Evolutionary conservation across 2,888 invertebrate species (phyloP).

Genomic region (Anarsia innoxiella): DNA sequence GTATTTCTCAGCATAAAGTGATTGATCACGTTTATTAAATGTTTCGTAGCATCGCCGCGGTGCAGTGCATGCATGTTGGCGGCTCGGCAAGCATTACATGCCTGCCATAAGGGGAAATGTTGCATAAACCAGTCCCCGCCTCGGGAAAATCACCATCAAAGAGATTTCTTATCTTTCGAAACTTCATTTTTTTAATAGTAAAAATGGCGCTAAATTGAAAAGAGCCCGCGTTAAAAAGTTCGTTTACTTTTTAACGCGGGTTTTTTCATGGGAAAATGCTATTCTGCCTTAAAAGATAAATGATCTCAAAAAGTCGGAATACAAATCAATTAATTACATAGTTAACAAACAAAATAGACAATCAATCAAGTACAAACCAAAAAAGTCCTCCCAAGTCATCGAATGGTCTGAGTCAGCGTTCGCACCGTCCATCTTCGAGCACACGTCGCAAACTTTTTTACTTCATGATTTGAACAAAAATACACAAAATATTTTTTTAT

Average conservation of each 20-base stretch:
- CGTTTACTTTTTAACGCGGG: no score
- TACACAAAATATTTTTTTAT: slow-evolving; percentile 28
- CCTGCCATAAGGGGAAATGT: slow-evolving; percentile 52
- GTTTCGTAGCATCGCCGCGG: slow-evolving; percentile 14
- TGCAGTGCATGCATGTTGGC: slow-evolving; percentile 22
- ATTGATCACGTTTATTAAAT: slow-evolving; percentile 41
- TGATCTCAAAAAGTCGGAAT: no score
- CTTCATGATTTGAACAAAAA: slow-evolving; percentile 26
- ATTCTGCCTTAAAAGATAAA: no score
- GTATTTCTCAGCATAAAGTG: slow-evolving; percentile 23
- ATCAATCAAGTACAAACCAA: slow-evolving; percentile 76
- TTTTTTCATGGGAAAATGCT: no score
- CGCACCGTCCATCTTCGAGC: slow-evolving; percentile 66
- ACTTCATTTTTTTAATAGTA: no score
- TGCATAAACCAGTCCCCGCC: slow-evolving; percentile 49
- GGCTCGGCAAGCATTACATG: slow-evolving; percentile 36
- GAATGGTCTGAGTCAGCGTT: slow-evolving; percentile 80
- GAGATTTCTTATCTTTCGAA: neutral
- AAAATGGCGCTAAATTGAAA: no score
- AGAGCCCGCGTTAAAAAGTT: no score
- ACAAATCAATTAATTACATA: no score
- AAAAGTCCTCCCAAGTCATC: slow-evolving; percentile 83
- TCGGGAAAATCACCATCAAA: slow-evolving; percentile 38
- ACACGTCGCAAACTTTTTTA: slow-evolving; percentile 33
- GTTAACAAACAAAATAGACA: no score